A percentile compares a stretch with the other conserved stretches of the same genome.
Conservation (phyloP, 2,888 invertebrate species). For the Nemurella pictetii region DNA sequence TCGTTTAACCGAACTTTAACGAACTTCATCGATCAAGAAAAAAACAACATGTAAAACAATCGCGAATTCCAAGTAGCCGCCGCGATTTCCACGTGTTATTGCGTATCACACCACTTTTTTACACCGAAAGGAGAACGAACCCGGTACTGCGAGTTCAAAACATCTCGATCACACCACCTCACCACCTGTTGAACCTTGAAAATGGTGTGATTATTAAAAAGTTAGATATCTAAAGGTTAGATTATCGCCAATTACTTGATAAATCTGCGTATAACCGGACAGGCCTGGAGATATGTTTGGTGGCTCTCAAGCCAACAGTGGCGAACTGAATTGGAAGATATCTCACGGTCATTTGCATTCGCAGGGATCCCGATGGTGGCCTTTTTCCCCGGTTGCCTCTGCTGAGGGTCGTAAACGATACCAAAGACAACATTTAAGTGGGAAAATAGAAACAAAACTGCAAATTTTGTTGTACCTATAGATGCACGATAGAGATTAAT, state of each 20-base stretch:
- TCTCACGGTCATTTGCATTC: no score
- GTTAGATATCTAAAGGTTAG: no score
- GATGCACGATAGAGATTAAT: no score
- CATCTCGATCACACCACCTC: neutral
- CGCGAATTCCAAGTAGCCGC: neutral
- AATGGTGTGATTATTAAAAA: neutral
- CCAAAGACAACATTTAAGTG: no score
- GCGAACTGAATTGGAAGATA: no score
- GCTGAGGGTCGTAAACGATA: no score
- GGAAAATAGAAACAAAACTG: no score
- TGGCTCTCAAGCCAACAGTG: neutral
- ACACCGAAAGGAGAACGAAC: neutral
- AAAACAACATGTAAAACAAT: neutral
- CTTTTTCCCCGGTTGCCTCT: no score
- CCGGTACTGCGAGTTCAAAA: neutral
- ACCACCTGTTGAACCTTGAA: neutral
- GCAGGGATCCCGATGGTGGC: no score
- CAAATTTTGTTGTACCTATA: no score
- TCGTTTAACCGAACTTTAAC: neutral
- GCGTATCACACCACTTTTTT: neutral
- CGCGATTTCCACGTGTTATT: neutral
- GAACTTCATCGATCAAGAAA: neutral
- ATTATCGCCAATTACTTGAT: neutral
- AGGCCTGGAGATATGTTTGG: neutral
- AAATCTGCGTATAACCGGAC: neutral